phyloP scores from a whole-genome alignment of 2,113 vertebrate species.

The Ariopsis seemanni region DNA sequence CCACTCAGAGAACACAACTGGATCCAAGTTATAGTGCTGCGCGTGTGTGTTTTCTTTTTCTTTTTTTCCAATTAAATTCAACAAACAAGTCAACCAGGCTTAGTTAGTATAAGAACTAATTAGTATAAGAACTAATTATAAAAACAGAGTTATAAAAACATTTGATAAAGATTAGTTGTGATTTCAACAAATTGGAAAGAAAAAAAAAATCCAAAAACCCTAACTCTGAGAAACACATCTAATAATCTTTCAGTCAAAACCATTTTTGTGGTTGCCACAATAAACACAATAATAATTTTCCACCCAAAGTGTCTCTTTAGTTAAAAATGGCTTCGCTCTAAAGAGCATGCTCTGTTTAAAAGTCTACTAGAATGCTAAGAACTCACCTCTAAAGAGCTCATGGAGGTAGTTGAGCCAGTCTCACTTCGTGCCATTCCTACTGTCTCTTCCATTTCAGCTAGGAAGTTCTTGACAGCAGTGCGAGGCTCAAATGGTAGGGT shows the following conservation, averaged over 20 bases:
- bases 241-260: not conserved
- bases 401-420: constrained; percentile 97
- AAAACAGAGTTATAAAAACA: not conserved
- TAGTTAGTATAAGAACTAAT: not conserved
- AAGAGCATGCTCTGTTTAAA: not conserved
- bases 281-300: not conserved
- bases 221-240: not conserved
- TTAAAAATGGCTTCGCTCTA: not conserved
- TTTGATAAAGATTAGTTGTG: not conserved
- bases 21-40: not conserved
- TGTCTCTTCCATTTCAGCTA: constrained; percentile 94
- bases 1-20: not conserved
- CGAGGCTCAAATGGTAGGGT: constrained; percentile 94
- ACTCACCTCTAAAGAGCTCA: constrained; percentile 96
- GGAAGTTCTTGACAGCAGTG: constrained; percentile 98
- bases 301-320: not conserved
- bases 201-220: not conserved
- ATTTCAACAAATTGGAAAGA: not conserved
- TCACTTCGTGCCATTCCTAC: constrained; percentile 92
- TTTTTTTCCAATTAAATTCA: too few relatives aligned
- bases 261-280: not conserved
- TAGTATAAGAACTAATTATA: not conserved
- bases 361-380: not conserved
- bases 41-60: too few relatives aligned
- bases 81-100: not conserved